Evolutionary conservation across 30 jellyfish, hydroid and myxozoan species (phyloP).

Genomic region (Catostylus mosaicus): DNA sequence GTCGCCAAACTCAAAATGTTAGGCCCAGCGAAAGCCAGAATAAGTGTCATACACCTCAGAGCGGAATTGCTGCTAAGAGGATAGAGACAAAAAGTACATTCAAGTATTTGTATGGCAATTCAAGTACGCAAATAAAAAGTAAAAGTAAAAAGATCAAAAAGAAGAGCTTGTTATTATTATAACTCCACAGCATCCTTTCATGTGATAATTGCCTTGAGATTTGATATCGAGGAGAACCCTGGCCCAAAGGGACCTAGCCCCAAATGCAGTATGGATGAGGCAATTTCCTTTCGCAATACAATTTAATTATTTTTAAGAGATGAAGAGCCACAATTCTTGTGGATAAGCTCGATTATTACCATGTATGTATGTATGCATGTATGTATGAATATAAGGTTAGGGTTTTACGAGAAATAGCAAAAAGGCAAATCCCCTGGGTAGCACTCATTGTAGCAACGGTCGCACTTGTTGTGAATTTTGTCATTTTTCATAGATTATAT

Average conservation of each 20-base stretch:
- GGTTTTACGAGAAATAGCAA: too few species aligned
- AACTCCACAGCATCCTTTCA: constrained; percentile 39
- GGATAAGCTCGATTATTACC: too few species aligned
- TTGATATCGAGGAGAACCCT: constrained; percentile 49
- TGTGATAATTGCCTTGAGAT: constrained; percentile 5
- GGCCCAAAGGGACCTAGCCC: constrained; percentile 52
- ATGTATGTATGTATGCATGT: too few species aligned
- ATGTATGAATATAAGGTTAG: too few species aligned
- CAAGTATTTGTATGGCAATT: constrained; percentile 27
- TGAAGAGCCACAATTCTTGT: too few species aligned
- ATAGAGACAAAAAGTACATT: constrained; percentile 19
- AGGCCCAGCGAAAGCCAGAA: constrained; percentile 27
- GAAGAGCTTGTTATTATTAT: constrained; percentile 19
- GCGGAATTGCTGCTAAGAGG: constrained; percentile 35
- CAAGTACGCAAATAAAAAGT: constrained; percentile 30
- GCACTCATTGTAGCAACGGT: too few species aligned
- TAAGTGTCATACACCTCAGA: constrained; percentile 15
- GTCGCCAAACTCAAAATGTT: constrained; percentile 24
- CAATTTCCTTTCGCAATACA: too few species aligned
- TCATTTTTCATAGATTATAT: too few species aligned
- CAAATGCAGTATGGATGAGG: constrained; percentile 27
- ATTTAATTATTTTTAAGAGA: too few species aligned
- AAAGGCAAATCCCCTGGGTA: too few species aligned
- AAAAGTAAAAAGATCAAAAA: constrained; percentile 31
- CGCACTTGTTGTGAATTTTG: too few species aligned